Conservation (phyloP, 1,140 invertebrate species). For the Drosophila nigromelanica region DNA sequence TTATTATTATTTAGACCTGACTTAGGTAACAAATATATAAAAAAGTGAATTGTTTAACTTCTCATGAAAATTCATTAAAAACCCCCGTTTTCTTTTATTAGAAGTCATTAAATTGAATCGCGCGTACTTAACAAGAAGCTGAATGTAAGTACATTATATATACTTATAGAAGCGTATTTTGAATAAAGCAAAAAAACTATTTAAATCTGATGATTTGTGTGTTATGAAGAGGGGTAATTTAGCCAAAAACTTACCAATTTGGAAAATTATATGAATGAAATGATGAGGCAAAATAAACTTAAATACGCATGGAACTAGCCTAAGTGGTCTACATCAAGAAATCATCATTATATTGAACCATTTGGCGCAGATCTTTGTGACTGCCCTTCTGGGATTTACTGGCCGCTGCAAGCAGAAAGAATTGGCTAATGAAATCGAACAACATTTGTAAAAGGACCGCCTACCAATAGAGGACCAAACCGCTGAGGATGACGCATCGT, state of each 20-base stretch:
- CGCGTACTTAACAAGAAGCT: conserved; percentile 57
- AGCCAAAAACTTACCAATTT: conserved; percentile 9
- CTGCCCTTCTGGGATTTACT: conserved; percentile 92
- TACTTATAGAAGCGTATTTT: conserved; percentile 75
- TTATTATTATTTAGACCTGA: conserved; percentile 64
- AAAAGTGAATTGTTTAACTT: conserved; percentile 28
- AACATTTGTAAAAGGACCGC: conserved; percentile 15
- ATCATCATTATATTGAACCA: conserved; percentile 89
- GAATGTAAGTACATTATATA: conserved; percentile 54
- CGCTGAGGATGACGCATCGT: conserved; percentile 90
- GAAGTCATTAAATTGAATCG: conserved; percentile 42
- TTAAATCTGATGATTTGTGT: conserved; percentile 33
- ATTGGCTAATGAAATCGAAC: not conserved
- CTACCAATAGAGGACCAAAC: conserved; percentile 91
- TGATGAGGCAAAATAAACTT: conserved; percentile 4
- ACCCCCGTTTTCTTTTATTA: conserved; percentile 27
- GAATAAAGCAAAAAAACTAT: conserved; percentile 71
- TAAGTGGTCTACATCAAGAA: conserved; percentile 57
- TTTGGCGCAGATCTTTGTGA: conserved; percentile 89
- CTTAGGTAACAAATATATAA: conserved; percentile 13
- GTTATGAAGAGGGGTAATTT: not conserved
- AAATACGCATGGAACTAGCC: conserved; percentile 2
- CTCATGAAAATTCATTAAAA: conserved; percentile 17
- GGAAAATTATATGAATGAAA: conserved; percentile 8
- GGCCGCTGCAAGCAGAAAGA: conserved; percentile 85